Conservation (phyloP, 1,140 invertebrate genomes). For the Eciton burchellii region DNA sequence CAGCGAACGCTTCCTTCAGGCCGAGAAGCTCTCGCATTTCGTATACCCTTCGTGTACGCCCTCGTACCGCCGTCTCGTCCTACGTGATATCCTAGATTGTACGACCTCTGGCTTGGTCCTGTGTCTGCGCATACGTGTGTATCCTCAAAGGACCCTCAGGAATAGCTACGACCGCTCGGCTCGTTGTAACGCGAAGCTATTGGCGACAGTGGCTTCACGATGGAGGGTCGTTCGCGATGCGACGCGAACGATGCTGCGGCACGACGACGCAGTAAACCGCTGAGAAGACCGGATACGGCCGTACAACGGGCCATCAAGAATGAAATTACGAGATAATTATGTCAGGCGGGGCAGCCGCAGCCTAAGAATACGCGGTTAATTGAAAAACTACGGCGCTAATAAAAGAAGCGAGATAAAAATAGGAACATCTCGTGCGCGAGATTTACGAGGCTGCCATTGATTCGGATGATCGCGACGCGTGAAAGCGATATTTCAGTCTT, state of each 20-base stretch:
- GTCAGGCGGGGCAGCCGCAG: not conserved
- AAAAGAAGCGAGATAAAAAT: conserved; percentile 2
- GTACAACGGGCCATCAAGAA: conserved; percentile 42
- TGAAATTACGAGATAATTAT: conserved; percentile 48
- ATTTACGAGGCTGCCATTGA: not conserved
- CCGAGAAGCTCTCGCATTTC: conserved; percentile 19
- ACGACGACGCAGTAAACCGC: conserved; percentile 33
- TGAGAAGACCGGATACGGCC: conserved; percentile 14
- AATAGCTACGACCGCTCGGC: conserved; percentile 50
- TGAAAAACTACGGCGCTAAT: not conserved
- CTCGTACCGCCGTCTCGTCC: conserved; percentile 22
- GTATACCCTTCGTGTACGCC: not conserved
- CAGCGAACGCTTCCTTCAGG: conserved; percentile 23
- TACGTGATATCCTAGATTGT: conserved; percentile 44
- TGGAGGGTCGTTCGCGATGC: conserved; percentile 27
- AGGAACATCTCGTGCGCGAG: not conserved
- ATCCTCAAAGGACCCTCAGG: conserved; percentile 38
- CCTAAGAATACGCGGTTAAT: conserved; percentile 10
- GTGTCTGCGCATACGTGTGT: not conserved
- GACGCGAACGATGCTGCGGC: not conserved
- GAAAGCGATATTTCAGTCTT: not conserved
- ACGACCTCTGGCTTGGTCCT: not conserved
- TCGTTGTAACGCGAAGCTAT: conserved; percentile 60
- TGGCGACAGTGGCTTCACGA: conserved; percentile 19
- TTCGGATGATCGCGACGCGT: too few species aligned